Evolutionary conservation across 92 coral and sea anemone genomes (phyloP).

Genomic region (Plumapathes pennacea): DNA sequence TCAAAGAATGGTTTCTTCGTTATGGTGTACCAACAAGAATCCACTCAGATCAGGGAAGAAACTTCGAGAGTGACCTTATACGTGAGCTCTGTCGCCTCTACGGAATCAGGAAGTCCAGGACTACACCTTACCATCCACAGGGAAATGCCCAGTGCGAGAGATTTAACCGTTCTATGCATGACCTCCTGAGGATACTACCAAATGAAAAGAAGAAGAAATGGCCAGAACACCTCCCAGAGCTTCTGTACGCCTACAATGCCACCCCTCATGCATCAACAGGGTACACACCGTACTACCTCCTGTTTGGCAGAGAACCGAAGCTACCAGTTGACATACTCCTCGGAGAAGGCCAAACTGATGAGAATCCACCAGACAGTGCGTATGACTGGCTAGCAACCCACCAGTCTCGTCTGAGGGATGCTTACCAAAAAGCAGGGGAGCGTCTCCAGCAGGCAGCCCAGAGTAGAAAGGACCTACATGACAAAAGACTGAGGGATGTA

Average conservation of each 20-base stretch:
- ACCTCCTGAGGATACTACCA: slow-evolving; percentile 34
- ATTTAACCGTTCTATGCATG: slow-evolving; percentile 60
- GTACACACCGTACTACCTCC: slow-evolving; percentile 47
- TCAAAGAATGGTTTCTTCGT: slow-evolving; percentile 58
- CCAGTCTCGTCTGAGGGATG: slow-evolving; percentile 38
- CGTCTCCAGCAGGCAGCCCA: slow-evolving; percentile 39
- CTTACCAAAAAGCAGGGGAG: slow-evolving; percentile 66
- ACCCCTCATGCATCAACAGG: slow-evolving; percentile 67
- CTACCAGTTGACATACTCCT: slow-evolving; percentile 49
- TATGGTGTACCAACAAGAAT: slow-evolving; percentile 46
- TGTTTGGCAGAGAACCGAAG: slow-evolving; percentile 41
- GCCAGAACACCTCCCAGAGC: slow-evolving; percentile 61
- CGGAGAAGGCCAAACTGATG: slow-evolving; percentile 3
- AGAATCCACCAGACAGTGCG: neutral
- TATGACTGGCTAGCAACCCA: slow-evolving; percentile 40
- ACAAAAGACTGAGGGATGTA: slow-evolving; percentile 8
- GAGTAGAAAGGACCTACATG: slow-evolving; percentile 21
- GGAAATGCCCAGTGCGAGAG: slow-evolving; percentile 55
- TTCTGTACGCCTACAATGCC: slow-evolving; percentile 59
- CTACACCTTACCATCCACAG: slow-evolving; percentile 66
- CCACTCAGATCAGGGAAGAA: slow-evolving; percentile 62
- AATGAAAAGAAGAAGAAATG: slow-evolving; percentile 48
- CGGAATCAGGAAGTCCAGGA: slow-evolving; percentile 53
- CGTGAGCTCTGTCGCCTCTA: slow-evolving; percentile 51
- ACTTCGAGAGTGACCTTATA: slow-evolving; percentile 53